Percentiles rank a stretch among this genome's conserved stretches.
Conservation (phyloP, 1,140 invertebrate genomes). For the Calliopsis andreniformis region DNA sequence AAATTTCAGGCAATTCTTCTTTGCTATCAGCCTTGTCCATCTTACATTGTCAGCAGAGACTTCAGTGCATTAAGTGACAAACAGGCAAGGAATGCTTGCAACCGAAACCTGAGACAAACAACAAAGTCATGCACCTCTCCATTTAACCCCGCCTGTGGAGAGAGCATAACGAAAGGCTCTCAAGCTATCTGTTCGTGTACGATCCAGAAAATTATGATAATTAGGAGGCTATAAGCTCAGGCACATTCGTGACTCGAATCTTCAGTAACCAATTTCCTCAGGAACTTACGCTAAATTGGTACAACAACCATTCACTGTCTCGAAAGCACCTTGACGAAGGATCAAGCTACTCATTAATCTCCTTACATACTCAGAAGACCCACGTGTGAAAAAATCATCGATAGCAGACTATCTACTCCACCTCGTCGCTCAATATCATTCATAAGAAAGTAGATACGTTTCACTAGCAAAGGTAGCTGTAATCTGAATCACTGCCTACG, state of each 20-base stretch:
- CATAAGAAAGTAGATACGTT: too few relatives aligned
- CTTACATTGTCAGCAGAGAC: background rate
- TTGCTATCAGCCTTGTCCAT: too few relatives aligned
- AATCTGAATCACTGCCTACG: too few relatives aligned
- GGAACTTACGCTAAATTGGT: background rate
- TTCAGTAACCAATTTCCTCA: background rate
- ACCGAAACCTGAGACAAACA: background rate
- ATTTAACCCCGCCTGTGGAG: conserved; percentile 65
- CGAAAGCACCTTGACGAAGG: too few relatives aligned
- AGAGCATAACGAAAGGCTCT: conserved; percentile 73
- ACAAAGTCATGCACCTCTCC: background rate
- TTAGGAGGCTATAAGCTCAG: background rate
- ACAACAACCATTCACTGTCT: background rate
- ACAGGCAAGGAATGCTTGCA: conserved; percentile 6
- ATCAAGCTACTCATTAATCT: too few relatives aligned
- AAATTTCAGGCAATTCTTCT: too few relatives aligned
- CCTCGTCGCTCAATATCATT: too few relatives aligned
- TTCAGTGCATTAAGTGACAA: conserved; percentile 6
- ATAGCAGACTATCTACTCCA: too few relatives aligned
- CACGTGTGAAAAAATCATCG: too few relatives aligned
- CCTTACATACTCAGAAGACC: too few relatives aligned
- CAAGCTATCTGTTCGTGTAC: conserved; percentile 49
- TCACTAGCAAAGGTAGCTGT: too few relatives aligned
- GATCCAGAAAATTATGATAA: conserved; percentile 48
- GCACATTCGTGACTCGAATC: conserved; percentile 24